Evolutionary conservation across 2,888 invertebrate species (phyloP).

Genomic region (Euzophera pinguis): DNA sequence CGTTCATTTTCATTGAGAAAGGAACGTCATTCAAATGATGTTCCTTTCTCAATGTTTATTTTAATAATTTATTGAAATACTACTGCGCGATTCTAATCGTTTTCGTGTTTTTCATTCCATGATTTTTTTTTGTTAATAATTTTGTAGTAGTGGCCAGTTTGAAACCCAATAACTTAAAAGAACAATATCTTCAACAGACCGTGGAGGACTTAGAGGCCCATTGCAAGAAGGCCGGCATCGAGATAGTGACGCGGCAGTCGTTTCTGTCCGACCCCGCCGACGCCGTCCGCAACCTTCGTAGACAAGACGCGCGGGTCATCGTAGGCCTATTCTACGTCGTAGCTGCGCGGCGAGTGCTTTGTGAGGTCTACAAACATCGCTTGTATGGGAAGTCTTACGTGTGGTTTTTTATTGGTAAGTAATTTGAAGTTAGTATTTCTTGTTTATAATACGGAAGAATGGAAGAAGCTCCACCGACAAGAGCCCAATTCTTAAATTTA

Average conservation of each 20-base stretch:
- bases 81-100: too few relatives aligned
- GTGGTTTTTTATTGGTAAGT: slow-evolving; percentile 88
- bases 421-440: too few relatives aligned
- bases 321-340: slow-evolving; percentile 99
- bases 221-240: slow-evolving; percentile 94
- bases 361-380: slow-evolving; percentile 96
- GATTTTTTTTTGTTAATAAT: too few relatives aligned
- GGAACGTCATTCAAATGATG: too few relatives aligned
- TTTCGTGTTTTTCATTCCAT: too few relatives aligned
- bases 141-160: too few relatives aligned
- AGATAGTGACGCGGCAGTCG: slow-evolving; percentile 97
- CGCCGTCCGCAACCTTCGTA: slow-evolving; percentile 94
- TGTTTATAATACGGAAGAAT: too few relatives aligned
- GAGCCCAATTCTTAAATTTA: too few relatives aligned
- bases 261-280: slow-evolving; percentile 98
- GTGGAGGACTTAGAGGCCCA: slow-evolving; percentile 97
- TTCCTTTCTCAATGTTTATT: too few relatives aligned
- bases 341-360: slow-evolving; percentile 96
- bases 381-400: slow-evolving; percentile 97
- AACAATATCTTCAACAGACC: slow-evolving; percentile 81
- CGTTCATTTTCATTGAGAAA: too few relatives aligned
- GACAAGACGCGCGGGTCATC: slow-evolving; percentile 98
- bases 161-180: background rate
- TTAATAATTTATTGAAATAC: too few relatives aligned
- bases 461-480: too few relatives aligned